Percentiles rank a stretch among this genome's conserved stretches.
Evolutionary conservation across 2,113 vertebrate species (phyloP).

Genomic region (Thamnaconus septentrionalis): DNA sequence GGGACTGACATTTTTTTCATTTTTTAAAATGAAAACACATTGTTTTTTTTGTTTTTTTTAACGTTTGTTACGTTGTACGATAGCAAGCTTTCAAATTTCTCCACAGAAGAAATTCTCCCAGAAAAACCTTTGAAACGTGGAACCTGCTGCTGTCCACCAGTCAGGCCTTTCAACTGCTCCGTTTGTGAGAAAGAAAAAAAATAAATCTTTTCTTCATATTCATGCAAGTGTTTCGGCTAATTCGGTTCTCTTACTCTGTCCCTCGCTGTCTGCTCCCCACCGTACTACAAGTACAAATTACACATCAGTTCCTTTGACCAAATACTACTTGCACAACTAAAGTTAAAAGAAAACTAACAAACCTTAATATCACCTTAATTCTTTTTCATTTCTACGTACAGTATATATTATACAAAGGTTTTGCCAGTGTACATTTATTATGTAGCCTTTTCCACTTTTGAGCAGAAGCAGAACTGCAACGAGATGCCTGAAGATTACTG

Average conservation of each 20-base stretch:
- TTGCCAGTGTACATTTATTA: background rate
- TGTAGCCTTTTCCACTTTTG: too few species aligned
- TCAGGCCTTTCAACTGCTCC: constrained; percentile 36
- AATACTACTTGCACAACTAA: too few species aligned
- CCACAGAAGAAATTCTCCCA: too few species aligned
- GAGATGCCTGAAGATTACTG: background rate
- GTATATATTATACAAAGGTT: background rate
- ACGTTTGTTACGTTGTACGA: too few species aligned
- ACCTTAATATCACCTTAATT: background rate
- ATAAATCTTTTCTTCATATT: constrained; percentile 63
- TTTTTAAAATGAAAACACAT: too few species aligned
- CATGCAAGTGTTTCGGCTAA: constrained; percentile 62
- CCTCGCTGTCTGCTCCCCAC: background rate
- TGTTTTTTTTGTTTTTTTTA: too few species aligned
- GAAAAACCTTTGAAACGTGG: constrained; percentile 43
- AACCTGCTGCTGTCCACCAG: constrained; percentile 43
- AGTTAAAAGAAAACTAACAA: too few species aligned
- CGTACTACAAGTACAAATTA: too few species aligned
- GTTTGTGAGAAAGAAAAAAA: constrained; percentile 20
- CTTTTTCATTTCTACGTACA: too few species aligned
- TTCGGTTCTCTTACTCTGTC: constrained; percentile 31
- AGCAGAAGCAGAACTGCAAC: background rate
- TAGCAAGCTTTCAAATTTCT: too few species aligned
- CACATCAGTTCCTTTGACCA: too few species aligned
- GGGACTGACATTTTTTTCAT: too few species aligned